phyloP scores from a whole-genome alignment of 92 coral and sea anemone genomes.

The Scolanthus callimorphus region DNA sequence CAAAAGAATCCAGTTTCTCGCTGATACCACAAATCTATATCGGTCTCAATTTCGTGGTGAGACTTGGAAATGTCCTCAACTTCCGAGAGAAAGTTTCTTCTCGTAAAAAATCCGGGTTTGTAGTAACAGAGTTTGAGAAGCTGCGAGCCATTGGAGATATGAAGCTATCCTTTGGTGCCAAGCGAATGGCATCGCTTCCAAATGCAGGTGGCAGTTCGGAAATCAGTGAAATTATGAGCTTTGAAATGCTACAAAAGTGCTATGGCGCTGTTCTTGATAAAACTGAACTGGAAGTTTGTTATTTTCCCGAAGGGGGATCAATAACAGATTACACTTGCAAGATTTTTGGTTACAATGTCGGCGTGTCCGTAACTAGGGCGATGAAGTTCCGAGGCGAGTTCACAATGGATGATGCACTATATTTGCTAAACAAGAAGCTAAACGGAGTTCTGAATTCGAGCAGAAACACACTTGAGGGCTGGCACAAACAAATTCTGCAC shows the following conservation, averaged over 20 bases:
- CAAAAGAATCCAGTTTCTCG: conserved; percentile 20
- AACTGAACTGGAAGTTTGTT: conserved; percentile 72
- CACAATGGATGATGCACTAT: conserved; percentile 57
- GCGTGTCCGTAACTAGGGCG: conserved; percentile 84
- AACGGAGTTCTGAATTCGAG: conserved; percentile 58
- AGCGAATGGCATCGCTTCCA: conserved; percentile 54
- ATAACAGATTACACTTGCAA: conserved; percentile 79
- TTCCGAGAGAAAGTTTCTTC: conserved; percentile 53
- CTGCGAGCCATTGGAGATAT: conserved; percentile 43
- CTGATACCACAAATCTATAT: conserved; percentile 54
- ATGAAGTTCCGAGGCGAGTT: conserved; percentile 77
- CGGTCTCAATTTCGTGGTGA: conserved; percentile 70
- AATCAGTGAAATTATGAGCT: conserved; percentile 71
- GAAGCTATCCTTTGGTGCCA: conserved; percentile 63
- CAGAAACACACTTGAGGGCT: conserved; percentile 66
- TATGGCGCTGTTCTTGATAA: conserved; percentile 72
- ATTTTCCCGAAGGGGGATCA: conserved; percentile 74
- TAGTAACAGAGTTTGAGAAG: conserved; percentile 50
- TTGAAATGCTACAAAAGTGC: conserved; percentile 68
- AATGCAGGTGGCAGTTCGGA: conserved; percentile 89
- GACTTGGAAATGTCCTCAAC: conserved; percentile 46
- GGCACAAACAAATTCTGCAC: conserved; percentile 82
- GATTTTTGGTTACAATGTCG: conserved; percentile 58
- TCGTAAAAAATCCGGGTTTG: conserved; percentile 33
- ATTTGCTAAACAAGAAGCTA: conserved; percentile 52